A percentile compares a stretch with the other conserved stretches of the same genome.
phyloP scores from a whole-genome alignment of 1,140 invertebrate genomes.

The Onthophagus taurus region DNA sequence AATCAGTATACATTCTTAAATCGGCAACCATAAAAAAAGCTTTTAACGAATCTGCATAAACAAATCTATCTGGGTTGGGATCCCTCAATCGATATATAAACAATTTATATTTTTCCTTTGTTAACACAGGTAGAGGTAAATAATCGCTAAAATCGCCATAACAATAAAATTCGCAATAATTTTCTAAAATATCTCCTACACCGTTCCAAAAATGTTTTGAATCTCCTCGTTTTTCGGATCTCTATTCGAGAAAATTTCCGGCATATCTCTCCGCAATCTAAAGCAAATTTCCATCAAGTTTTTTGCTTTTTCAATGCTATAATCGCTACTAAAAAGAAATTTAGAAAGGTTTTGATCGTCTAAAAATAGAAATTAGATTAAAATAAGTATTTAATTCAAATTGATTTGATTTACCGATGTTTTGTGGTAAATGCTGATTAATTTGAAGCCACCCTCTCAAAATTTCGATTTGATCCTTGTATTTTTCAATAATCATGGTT shows the following conservation, averaged over 20 bases:
- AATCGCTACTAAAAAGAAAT: constrained; percentile 42
- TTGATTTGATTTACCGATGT: constrained; percentile 49
- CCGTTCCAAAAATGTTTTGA: constrained; percentile 33
- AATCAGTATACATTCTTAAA: constrained; percentile 46
- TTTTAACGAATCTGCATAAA: constrained; percentile 56
- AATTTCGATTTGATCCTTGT: constrained; percentile 46
- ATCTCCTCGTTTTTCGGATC: constrained; percentile 48
- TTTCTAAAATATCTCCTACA: background rate
- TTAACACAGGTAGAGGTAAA: constrained; percentile 44
- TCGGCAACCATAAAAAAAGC: constrained; percentile 61
- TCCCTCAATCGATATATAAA: constrained; percentile 52
- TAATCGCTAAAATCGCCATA: constrained; percentile 50
- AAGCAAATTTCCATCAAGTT: constrained; percentile 54
- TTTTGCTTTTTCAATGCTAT: constrained; percentile 48
- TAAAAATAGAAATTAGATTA: constrained; percentile 27
- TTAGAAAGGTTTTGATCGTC: constrained; percentile 45
- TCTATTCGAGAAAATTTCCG: constrained; percentile 54
- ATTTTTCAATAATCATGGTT: too few species aligned
- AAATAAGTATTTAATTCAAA: background rate
- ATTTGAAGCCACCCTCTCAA: constrained; percentile 65
- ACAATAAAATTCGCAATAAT: background rate
- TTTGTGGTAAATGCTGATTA: constrained; percentile 64
- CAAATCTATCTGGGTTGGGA: constrained; percentile 50
- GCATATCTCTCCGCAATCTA: constrained; percentile 48
- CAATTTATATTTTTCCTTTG: constrained; percentile 27